Base-by-base conservation (phyloP, 1,140 invertebrate species). In the Coptotermes formosanus region DNA sequence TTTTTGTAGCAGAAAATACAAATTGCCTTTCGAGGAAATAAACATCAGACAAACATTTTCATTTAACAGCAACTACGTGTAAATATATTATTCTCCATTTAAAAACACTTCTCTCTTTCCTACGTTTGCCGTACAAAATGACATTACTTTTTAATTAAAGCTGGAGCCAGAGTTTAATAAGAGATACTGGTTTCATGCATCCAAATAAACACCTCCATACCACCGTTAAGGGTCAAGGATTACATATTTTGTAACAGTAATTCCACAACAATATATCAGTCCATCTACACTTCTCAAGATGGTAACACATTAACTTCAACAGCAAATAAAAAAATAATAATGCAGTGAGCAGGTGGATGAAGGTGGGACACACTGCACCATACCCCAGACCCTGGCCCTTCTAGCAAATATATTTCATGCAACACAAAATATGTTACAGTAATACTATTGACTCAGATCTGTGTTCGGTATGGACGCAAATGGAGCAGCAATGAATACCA, bases 1-100 rank as follows among this genome's bases (percentile, higher is more conserved):
- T 75, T 75, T 75, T 75, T 75, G 25, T 75, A 75, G 64, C 64
- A 75, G 25, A 75, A 75, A 75, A 75, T 75, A 75, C 64, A 75
- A 75, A 75, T 25, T 75, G 8, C 25, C 25, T 75, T 75, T 30
- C 30, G n/a, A 75, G 30, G 64, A 75, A 75, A 75, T 75, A 75
- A n/a, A 75, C 64, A 75, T n/a, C 64, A 69, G 25, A 69, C n/a
- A 11, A 30, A 75, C 64, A 75, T 11, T 75, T 75, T 75, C 64
- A 75, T 75, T 75, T 75, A 75, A 75, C 64, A 38, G 38, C 38
- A 75, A 30, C 8, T 30, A 75, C 64, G n/a, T 75, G n/a, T 12
- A 75, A 7, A 75, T 7, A 30, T 75, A 75, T 75, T 75, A 75
- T 25, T 75, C 19, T 21, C 64, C n/a, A 8, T 75, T 14, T 64